phyloP scores from a whole-genome alignment of 1,140 invertebrate genomes.

The Drosophila sulfurigaster region DNA sequence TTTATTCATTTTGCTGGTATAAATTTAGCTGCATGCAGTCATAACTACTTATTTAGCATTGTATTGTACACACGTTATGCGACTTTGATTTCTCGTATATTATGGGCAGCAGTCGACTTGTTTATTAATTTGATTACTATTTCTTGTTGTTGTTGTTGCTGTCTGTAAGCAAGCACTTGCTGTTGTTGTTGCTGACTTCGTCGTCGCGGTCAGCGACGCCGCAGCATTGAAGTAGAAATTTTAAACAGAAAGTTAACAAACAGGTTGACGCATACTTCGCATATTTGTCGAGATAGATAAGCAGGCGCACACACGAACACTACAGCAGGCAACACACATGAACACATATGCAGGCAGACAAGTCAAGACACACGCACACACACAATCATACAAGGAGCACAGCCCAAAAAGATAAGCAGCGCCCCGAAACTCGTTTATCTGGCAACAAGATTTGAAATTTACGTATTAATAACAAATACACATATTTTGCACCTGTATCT shows the following conservation, averaged over 20 bases:
- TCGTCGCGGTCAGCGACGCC: conserved; percentile 41
- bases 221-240: conserved; percentile 66
- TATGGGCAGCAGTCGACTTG: conserved; percentile 27
- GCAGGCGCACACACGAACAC: conserved; percentile 45
- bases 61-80: conserved; percentile 43
- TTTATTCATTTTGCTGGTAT: conserved; percentile 43
- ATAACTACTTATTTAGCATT: conserved; percentile 69
- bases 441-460: conserved; percentile 43
- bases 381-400: conserved; percentile 25
- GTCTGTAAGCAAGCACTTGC: conserved; percentile 30
- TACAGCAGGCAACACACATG: conserved; percentile 11
- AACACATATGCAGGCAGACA: neutral
- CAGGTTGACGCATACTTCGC: conserved; percentile 81
- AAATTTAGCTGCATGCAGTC: conserved; percentile 64
- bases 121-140: conserved; percentile 48
- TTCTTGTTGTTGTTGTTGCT: conserved; percentile 10
- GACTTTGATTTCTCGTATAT: conserved; percentile 49
- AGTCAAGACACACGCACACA: conserved; percentile 11
- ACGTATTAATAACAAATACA: conserved; percentile 46
- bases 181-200: conserved; percentile 18
- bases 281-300: conserved; percentile 80
- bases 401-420: conserved; percentile 47
- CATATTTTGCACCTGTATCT: conserved; percentile 51
- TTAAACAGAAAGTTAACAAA: conserved; percentile 79
- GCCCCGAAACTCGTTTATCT: conserved; percentile 56